A percentile compares a stretch with the other conserved stretches of the same genome.
phyloP scores from a whole-genome alignment of 92 coral and sea anemone species.

The Zoanthus solanderi region DNA sequence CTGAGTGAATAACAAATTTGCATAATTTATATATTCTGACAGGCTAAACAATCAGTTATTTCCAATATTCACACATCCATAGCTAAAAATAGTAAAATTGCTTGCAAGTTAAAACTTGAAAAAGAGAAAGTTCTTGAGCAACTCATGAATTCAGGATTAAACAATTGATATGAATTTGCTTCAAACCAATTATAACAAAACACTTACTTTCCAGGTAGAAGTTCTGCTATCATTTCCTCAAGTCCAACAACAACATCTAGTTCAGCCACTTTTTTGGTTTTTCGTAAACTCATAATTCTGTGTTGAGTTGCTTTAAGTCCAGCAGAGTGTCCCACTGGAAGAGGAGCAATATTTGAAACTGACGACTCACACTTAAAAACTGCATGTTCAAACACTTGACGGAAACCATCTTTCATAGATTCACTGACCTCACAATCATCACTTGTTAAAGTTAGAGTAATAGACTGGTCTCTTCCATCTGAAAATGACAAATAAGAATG shows the following conservation, averaged over 20 bases:
- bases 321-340: slow-evolving; percentile 92
- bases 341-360: slow-evolving; percentile 90
- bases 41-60: too few species aligned
- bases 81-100: too few species aligned
- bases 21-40: too few species aligned
- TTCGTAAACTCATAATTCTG: slow-evolving; percentile 73
- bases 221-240: slow-evolving; percentile 91
- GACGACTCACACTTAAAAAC: slow-evolving; percentile 71
- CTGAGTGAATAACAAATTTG: too few species aligned
- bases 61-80: too few species aligned
- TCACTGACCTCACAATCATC: slow-evolving; percentile 79
- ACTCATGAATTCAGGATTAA: too few species aligned
- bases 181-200: too few species aligned
- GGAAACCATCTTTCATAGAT: slow-evolving; percentile 93
- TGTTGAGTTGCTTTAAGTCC: slow-evolving; percentile 97
- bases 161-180: too few species aligned
- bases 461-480: slow-evolving; percentile 86
- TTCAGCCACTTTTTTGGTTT: slow-evolving; percentile 79
- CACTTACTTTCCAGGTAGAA: slow-evolving; percentile 94
- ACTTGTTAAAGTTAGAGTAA: slow-evolving; percentile 76
- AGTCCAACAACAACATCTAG: slow-evolving; percentile 81
- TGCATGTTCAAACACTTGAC: slow-evolving; percentile 92
- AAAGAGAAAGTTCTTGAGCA: too few species aligned
- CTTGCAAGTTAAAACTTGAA: too few species aligned
- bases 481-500: not conserved